Base-by-base conservation (phyloP, 2,797 vertebrate genomes). In the Anabacerthia variegaticeps region DNA sequence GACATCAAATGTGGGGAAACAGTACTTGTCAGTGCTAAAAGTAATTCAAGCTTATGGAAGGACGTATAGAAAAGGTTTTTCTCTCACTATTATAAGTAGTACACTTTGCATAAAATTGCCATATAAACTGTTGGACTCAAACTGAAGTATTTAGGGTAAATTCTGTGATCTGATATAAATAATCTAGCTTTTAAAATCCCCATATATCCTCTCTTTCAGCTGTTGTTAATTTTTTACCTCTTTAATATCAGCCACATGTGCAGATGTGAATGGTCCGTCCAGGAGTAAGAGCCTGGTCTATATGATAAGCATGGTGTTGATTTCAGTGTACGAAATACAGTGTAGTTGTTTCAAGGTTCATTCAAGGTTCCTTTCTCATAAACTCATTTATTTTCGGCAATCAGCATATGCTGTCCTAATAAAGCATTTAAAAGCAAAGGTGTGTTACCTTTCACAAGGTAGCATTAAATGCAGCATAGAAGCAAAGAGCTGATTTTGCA, bases 381-480 rank as follows among this genome's bases (percentile, higher is more conserved):
- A 92, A 8, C 16, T 74, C 16, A 14, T 91, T 81, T 93, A n/a
- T 92, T 89, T 88, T 69, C 52, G 41, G 34, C 17, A 59, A 75
- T 51, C 36, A 28, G 22, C 51, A 14, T 69, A 21, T 84, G 44
- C 36, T 91, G 21, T 93, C 83, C 62, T 93, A 58, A 79, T 43
- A 79, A 94, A 93, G 72, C 69, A 55, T 85, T 56, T 89, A 41
- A 79, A 85, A 91, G 89, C 55, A 88, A 75, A 71, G 49, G 48
- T 59, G n/a, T 34, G 26, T n/a, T 36, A 77, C 85, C 82, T 93
- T 86, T 94, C 37, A 56, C 36, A 85, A 74, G 24, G 61, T 72
- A 36, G 56, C 66, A 91, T 95, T 91, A 93, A 95, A 93, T 76
- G 55, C 82, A 56, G 37, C 10, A 37, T 37, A 21, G 79, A 59